These are phyloP conservation scores for Campylomormyrus tamandua DNA, from an alignment of 2,113 vertebrate species.

Conservation along the genomic window DNA sequence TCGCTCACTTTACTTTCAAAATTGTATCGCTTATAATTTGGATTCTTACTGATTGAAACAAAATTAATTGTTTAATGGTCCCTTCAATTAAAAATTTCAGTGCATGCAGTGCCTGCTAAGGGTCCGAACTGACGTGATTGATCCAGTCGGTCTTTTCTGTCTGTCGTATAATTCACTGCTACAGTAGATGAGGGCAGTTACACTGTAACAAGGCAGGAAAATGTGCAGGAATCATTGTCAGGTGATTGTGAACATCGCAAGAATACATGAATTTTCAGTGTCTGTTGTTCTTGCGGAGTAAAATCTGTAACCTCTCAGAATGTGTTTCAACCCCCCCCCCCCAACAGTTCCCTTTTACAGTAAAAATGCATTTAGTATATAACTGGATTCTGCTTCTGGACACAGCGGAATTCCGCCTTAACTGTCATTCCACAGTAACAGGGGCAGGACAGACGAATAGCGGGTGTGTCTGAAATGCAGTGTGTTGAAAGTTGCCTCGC, in stretches of 20 bases:
- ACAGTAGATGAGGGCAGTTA: background rate
- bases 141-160: background rate
- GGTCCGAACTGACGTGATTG: background rate
- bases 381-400: background rate
- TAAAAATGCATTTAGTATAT: background rate
- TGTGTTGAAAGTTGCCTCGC: background rate
- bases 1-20: background rate
- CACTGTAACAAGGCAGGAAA: background rate
- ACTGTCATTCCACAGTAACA: constrained; percentile 27
- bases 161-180: background rate
- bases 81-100: background rate
- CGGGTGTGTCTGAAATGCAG: background rate
- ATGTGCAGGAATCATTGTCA: background rate
- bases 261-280: background rate
- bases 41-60: background rate
- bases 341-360: background rate
- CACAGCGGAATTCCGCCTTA: background rate
- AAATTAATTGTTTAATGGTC: background rate
- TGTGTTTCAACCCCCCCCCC: background rate
- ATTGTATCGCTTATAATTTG: background rate
- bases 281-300: background rate
- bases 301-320: background rate
- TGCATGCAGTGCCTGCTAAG: background rate
- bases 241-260: background rate
- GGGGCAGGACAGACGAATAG: background rate